Percentiles rank a stretch among this genome's conserved stretches.
phyloP scores from a whole-genome alignment of 1,140 invertebrate species.

The Caerostris darwini region DNA sequence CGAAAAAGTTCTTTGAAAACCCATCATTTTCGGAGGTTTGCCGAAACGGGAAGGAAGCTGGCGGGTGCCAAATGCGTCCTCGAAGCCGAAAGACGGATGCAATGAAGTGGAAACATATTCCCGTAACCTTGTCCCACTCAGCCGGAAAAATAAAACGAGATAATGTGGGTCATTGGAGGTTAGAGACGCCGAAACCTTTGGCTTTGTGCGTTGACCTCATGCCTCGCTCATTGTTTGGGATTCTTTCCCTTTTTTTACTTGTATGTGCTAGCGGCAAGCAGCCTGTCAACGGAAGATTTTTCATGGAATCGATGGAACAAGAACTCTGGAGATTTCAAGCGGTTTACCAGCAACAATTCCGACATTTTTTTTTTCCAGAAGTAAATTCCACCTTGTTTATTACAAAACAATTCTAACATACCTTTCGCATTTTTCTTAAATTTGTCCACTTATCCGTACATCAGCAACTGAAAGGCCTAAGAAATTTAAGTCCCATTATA shows the following conservation, averaged over 20 bases:
- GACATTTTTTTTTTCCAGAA: no score
- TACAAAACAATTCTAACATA: no score
- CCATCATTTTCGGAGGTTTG: not conserved
- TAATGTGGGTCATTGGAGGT: slow-evolving; percentile 25
- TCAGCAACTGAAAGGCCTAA: no score
- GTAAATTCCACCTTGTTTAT: no score
- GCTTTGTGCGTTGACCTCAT: slow-evolving; percentile 32
- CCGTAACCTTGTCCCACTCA: slow-evolving; percentile 21
- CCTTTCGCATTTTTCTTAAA: no score
- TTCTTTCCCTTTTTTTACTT: not conserved
- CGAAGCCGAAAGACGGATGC: slow-evolving; percentile 5
- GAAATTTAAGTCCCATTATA: no score
- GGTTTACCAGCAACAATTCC: no score
- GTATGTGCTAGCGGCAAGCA: no score
- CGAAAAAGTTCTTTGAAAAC: not conserved
- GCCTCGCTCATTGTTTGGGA: slow-evolving; percentile 4
- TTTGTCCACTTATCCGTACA: no score
- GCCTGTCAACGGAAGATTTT: not conserved
- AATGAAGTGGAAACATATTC: slow-evolving; percentile 35
- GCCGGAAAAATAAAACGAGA: not conserved
- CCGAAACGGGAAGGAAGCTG: not conserved
- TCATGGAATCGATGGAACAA: no score
- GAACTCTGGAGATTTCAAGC: no score
- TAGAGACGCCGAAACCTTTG: slow-evolving; percentile 38
- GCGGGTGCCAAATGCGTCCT: slow-evolving; percentile 14